Conservation (phyloP, 2,888 invertebrate genomes). For the Luffia ferchaultella region DNA sequence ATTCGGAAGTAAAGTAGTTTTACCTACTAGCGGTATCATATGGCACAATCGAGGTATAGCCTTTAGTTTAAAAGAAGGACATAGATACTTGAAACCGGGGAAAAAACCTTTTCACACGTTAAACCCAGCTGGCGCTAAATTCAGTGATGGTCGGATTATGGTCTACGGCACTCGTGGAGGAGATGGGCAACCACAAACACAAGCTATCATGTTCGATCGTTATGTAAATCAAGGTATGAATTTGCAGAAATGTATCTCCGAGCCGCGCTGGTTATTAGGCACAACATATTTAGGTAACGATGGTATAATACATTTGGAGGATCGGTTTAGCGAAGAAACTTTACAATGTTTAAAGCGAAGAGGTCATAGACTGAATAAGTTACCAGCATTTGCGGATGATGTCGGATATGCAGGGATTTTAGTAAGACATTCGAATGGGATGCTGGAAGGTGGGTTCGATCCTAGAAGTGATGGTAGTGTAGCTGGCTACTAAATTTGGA, state of each 20-base stretch:
- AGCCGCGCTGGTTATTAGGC: slow-evolving; percentile 48
- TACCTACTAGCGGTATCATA: slow-evolving; percentile 46
- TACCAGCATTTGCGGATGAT: slow-evolving; percentile 27
- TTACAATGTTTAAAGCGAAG: slow-evolving; percentile 32
- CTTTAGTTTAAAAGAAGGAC: slow-evolving; percentile 31
- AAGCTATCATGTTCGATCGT: slow-evolving; percentile 51
- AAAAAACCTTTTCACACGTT: slow-evolving; percentile 51
- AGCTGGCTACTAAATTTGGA: slow-evolving; percentile 34
- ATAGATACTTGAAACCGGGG: slow-evolving; percentile 36
- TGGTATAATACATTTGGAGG: slow-evolving; percentile 32
- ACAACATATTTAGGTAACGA: slow-evolving; percentile 22
- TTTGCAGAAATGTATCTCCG: slow-evolving; percentile 34
- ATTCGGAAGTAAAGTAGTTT: slow-evolving; percentile 43
- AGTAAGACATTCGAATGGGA: slow-evolving; percentile 39
- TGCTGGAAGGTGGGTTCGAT: slow-evolving; percentile 48
- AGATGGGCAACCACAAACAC: slow-evolving; percentile 51
- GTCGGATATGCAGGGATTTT: slow-evolving; percentile 46
- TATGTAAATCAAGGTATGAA: slow-evolving; percentile 39
- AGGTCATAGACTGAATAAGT: slow-evolving; percentile 33
- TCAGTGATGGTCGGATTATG: slow-evolving; percentile 46
- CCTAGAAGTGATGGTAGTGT: slow-evolving; percentile 45
- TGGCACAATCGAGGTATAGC: slow-evolving; percentile 49
- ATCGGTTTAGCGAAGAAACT: slow-evolving; percentile 34
- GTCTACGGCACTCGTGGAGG: slow-evolving; percentile 51
- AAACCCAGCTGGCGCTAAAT: slow-evolving; percentile 42